These are phyloP conservation scores for Deladenus siricidicola DNA, from an alignment of 2,888 invertebrate genomes.

Conservation along the genomic window DNA sequence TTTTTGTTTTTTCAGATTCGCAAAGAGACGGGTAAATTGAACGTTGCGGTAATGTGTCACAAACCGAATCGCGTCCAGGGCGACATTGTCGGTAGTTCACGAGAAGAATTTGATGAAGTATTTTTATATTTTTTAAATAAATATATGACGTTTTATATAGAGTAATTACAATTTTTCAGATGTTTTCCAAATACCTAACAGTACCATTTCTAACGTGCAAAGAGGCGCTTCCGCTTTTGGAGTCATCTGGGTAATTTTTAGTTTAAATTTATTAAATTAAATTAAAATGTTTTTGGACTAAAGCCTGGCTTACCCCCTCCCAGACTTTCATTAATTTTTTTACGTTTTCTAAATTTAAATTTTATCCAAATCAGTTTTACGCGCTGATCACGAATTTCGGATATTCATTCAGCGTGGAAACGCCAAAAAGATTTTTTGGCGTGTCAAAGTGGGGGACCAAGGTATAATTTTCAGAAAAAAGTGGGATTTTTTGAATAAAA, in stretches of 20 bases:
- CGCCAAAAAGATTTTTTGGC: too few species aligned
- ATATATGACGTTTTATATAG: not conserved
- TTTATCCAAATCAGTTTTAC: too few species aligned
- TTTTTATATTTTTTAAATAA: not conserved
- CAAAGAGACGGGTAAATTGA: slow-evolving; percentile 20
- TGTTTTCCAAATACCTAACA: slow-evolving; percentile 32
- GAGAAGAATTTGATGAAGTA: slow-evolving; percentile 24
- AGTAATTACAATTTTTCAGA: slow-evolving; percentile 11
- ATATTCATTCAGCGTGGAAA: too few species aligned
- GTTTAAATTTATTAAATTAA: too few species aligned
- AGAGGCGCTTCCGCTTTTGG: slow-evolving; percentile 30
- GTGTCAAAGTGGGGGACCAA: too few species aligned
- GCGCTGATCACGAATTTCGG: too few species aligned
- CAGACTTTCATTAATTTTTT: too few species aligned
- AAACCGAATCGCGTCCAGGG: slow-evolving; percentile 34
- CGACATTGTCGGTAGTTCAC: slow-evolving; percentile 31
- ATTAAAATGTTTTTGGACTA: too few species aligned
- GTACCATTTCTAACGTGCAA: slow-evolving; percentile 37
- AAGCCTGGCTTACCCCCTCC: too few species aligned
- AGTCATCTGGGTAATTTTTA: slow-evolving; percentile 31
- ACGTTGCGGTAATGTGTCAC: slow-evolving; percentile 17
- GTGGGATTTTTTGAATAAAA: too few species aligned
- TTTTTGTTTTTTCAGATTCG: slow-evolving; percentile 21
- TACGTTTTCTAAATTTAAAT: too few species aligned
- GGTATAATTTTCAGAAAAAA: too few species aligned